Conservation (phyloP, 2,888 invertebrate genomes). For the Dicranocentrus wangi region DNA sequence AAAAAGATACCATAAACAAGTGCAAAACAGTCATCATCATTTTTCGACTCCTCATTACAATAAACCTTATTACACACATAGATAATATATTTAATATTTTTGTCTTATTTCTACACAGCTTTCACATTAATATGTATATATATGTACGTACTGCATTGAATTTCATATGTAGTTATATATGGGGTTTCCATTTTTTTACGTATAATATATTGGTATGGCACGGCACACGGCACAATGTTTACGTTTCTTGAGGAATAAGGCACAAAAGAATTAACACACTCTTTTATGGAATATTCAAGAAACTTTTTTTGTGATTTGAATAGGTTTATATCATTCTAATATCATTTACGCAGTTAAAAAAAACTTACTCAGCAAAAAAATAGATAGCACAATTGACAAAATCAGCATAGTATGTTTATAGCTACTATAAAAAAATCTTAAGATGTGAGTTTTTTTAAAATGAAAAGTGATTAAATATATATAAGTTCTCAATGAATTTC, state of each 20-base stretch:
- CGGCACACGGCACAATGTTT: conserved; percentile 35
- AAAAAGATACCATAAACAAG: conserved; percentile 17
- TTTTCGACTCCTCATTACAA: conserved; percentile 22
- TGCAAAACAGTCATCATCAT: conserved; percentile 24
- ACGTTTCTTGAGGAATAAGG: conserved; percentile 5
- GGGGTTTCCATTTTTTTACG: neutral
- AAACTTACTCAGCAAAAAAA: conserved; percentile 14
- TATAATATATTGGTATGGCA: conserved; percentile 20
- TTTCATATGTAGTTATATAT: neutral
- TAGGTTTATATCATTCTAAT: too few species aligned
- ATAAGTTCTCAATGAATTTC: too few species aligned
- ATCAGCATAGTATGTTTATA: neutral
- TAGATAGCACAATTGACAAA: conserved; percentile 11
- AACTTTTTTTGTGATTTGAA: too few species aligned
- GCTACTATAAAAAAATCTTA: neutral
- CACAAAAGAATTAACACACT: conserved; percentile 1
- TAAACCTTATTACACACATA: conserved; percentile 14
- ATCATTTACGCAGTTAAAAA: neutral
- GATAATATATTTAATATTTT: conserved; percentile 23
- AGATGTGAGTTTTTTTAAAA: too few species aligned
- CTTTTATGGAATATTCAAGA: too few species aligned
- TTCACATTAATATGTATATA: conserved; percentile 15
- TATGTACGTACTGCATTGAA: neutral
- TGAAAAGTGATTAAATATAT: too few species aligned
- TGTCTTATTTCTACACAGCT: neutral